Evolutionary conservation across 2,113 vertebrate species (phyloP).

Genomic region (Vombatus ursinus): DNA sequence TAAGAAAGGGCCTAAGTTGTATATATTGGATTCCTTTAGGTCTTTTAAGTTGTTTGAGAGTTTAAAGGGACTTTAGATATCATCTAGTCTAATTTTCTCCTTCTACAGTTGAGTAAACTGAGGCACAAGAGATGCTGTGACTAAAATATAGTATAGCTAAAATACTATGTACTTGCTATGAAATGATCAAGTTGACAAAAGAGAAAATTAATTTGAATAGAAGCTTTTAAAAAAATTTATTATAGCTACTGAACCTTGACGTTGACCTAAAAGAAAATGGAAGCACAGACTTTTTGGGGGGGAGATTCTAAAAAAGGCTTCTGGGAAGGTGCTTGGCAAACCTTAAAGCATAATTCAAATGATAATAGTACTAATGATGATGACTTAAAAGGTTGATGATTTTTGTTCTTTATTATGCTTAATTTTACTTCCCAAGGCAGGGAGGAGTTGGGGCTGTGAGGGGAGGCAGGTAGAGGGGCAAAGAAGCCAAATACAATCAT

Average conservation of each 20-base stretch:
- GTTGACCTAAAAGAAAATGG: neutral
- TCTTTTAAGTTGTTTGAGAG: slow-evolving; percentile 26
- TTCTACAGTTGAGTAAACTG: neutral
- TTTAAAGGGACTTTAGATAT: neutral
- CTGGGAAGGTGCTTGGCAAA: neutral
- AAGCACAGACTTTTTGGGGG: neutral
- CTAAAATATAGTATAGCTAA: neutral
- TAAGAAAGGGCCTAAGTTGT: neutral
- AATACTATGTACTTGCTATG: neutral
- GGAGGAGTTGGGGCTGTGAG: neutral
- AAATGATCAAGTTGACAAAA: neutral
- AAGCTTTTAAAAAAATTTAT: neutral
- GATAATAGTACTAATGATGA: neutral
- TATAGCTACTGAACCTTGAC: neutral
- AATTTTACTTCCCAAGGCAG: neutral
- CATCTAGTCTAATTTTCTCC: neutral
- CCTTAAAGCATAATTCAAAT: neutral
- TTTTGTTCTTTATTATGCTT: neutral
- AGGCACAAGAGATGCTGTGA: neutral
- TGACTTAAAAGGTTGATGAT: neutral
- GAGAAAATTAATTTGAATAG: neutral
- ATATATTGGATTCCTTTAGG: slow-evolving; percentile 45
- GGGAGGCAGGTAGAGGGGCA: neutral
- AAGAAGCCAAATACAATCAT: neutral
- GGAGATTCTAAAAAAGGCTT: neutral